Percentiles rank a stretch among this genome's conserved stretches.
Conservation (phyloP, 2,797 vertebrate species). For the Glyptemys insculpta region DNA sequence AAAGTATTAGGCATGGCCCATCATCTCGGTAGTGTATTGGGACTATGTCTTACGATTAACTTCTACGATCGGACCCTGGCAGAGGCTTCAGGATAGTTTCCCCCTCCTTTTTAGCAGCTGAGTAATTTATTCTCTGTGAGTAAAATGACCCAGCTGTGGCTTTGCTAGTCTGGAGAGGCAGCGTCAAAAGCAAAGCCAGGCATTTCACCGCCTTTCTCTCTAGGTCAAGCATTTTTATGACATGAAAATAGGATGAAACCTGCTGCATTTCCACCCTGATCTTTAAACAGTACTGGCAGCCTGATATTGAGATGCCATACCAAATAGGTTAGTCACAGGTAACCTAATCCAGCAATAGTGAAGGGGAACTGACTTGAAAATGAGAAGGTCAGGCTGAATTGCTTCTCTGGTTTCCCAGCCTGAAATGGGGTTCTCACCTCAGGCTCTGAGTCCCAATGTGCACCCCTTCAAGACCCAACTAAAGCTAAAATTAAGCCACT, state of each 20-base stretch:
- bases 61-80: not conserved
- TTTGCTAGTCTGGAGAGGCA: not conserved
- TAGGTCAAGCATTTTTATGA: not conserved
- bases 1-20: not conserved
- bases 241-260: not conserved
- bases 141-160: not conserved
- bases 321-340: not conserved
- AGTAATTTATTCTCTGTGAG: not conserved
- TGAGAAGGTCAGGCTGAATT: slow-evolving; percentile 66
- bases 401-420: slow-evolving; percentile 61
- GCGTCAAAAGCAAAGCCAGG: not conserved
- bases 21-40: not conserved
- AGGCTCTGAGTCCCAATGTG: not conserved
- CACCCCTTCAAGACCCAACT: slow-evolving; percentile 60
- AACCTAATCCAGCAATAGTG: not conserved
- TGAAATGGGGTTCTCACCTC: not conserved
- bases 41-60: not conserved
- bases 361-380: slow-evolving; percentile 47
- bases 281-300: not conserved
- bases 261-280: not conserved
- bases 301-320: not conserved
- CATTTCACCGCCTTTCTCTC: not conserved
- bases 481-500: slow-evolving; percentile 60
- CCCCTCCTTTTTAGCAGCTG: not conserved
- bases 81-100: not conserved